Conservation (phyloP, 2,113 vertebrate genomes). For the Neotragus pygmaeus region DNA sequence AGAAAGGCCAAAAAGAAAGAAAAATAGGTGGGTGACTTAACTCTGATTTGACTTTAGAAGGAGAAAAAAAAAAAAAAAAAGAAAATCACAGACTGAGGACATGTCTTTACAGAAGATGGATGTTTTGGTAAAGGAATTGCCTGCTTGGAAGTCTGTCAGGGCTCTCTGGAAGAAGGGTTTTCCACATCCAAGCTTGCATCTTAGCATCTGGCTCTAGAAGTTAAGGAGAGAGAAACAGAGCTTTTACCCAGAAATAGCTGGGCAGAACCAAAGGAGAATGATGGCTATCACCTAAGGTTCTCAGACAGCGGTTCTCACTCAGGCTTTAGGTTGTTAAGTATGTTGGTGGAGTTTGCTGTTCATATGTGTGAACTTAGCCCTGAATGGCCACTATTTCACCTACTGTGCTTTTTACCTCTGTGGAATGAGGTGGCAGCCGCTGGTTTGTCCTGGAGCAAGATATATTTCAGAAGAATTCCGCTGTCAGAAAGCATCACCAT, state of each 20-base stretch:
- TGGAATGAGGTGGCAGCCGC: background rate
- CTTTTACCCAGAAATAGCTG: background rate
- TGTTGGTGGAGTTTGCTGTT: background rate
- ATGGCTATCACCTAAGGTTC: rapidly evolving
- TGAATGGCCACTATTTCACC: background rate
- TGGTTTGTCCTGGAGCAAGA: background rate
- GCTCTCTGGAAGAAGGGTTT: background rate
- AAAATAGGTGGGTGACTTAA: background rate
- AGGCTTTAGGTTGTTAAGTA: background rate
- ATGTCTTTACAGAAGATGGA: background rate
- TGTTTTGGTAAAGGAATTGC: background rate
- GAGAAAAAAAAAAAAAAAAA: constrained; percentile 31
- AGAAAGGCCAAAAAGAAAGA: background rate
- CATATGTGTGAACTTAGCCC: background rate
- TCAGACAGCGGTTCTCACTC: background rate
- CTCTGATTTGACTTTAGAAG: constrained; percentile 34
- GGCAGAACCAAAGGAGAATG: background rate
- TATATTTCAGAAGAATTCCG: background rate
- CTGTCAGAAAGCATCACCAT: background rate
- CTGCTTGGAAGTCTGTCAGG: background rate
- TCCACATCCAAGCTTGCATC: background rate
- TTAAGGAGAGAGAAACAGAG: background rate
- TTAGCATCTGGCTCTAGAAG: background rate
- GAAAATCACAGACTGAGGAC: constrained; percentile 7
- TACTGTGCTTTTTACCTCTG: background rate